These are phyloP conservation scores for Aeoliscus strigatus DNA, from an alignment of 2,797 vertebrate species.

Conservation along the genomic window DNA sequence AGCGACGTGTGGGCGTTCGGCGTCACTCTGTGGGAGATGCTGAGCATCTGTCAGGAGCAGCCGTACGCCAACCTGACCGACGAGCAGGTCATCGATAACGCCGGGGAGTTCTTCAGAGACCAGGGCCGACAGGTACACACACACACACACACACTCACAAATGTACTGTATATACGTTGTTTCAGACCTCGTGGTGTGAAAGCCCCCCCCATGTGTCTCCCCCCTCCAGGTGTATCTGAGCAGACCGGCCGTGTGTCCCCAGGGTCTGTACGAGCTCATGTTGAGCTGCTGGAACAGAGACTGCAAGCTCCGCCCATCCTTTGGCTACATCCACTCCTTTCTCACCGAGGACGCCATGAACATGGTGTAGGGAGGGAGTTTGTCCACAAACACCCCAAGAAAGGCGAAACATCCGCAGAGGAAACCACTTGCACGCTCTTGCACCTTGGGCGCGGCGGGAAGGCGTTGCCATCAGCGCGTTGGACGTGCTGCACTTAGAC, in stretches of 20 bases:
- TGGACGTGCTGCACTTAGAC: constrained; percentile 37
- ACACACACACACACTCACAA: constrained; percentile 1
- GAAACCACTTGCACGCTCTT: background rate
- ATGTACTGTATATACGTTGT: no score
- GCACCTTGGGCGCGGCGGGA: constrained; percentile 15
- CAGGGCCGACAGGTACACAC: constrained; percentile 84
- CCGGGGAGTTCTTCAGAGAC: constrained; percentile 91
- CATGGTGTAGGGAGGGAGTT: constrained; percentile 74
- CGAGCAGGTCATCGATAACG: constrained; percentile 93
- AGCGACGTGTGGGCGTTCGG: constrained; percentile 95
- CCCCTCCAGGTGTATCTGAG: constrained; percentile 81
- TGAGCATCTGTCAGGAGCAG: constrained; percentile 91
- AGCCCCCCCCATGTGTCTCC: background rate
- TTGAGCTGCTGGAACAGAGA: constrained; percentile 91
- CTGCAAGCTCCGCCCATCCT: constrained; percentile 87
- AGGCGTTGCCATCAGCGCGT: constrained; percentile 24
- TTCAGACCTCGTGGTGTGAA: no score
- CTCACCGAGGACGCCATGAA: constrained; percentile 85
- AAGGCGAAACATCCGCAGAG: background rate
- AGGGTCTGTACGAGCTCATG: constrained; percentile 90
- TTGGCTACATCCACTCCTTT: constrained; percentile 83
- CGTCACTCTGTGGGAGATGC: constrained; percentile 94
- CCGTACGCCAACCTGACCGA: constrained; percentile 89
- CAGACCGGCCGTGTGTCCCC: constrained; percentile 83
- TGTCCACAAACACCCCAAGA: background rate